Evolutionary conservation across 2,113 vertebrate species (phyloP).

Genomic region (Lepidiolamprologus cunningtoni): DNA sequence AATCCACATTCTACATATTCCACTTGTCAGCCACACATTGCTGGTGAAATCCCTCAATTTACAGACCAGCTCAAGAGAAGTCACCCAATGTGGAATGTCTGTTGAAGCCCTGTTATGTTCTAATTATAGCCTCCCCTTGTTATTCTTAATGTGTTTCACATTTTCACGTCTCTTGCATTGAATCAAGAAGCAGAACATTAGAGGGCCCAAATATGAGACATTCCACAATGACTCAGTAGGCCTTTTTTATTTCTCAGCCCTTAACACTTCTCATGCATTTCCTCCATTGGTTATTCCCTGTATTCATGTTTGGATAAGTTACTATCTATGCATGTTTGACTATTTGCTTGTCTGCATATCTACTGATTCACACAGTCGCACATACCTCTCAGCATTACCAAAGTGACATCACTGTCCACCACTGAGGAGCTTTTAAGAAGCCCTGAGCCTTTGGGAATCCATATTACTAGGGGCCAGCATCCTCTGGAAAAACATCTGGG

Average conservation of each 20-base stretch:
- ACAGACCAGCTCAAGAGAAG: slow-evolving; percentile 50
- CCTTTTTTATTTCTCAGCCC: background rate
- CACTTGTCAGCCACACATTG: slow-evolving; percentile 50
- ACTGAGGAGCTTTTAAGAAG: background rate
- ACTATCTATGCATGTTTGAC: background rate
- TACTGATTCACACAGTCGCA: slow-evolving; percentile 4
- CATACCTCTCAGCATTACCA: slow-evolving; percentile 3
- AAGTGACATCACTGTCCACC: slow-evolving; percentile 14
- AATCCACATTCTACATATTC: slow-evolving; percentile 59
- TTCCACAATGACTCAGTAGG: background rate
- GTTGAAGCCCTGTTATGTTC: slow-evolving; percentile 48
- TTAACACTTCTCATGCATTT: background rate
- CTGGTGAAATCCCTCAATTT: slow-evolving; percentile 71
- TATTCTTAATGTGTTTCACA: slow-evolving; percentile 6
- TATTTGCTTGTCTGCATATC: background rate
- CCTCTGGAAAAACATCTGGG: slow-evolving; percentile 59
- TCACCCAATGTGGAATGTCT: slow-evolving; percentile 62
- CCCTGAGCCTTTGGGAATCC: background rate
- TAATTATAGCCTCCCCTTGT: slow-evolving; percentile 30
- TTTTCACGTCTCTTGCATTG: background rate
- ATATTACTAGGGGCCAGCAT: slow-evolving; percentile 6
- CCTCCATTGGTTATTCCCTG: background rate
- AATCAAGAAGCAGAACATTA: background rate
- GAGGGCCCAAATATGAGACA: background rate
- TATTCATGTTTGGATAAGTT: background rate